Evolutionary conservation across 2,113 vertebrate genomes (phyloP), one percentile per base, ranked within the genome.

Genomic region (Herpailurus yagouaroundi): DNA sequence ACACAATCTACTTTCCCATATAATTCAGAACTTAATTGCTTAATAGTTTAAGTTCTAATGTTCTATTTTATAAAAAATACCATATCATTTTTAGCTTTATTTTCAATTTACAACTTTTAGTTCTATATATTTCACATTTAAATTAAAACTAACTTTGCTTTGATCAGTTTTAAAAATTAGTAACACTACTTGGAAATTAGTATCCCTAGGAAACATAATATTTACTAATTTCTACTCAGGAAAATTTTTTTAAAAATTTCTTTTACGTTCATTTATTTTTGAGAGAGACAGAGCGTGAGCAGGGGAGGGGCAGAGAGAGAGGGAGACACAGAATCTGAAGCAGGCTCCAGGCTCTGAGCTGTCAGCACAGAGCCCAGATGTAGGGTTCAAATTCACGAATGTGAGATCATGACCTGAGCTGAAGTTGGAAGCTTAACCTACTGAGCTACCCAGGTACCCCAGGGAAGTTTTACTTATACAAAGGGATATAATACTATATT

Each of bases 121-220:
- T 66, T 29, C 36, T 77, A 38, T 57, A 52, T 66, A 18, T 55
- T 45, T 64, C 85, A 18, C 55, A 25, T 60, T 94, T 69, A 90
- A 95, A 96, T 84, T 90, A 83, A 92, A 88, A 36, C 41, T 63
- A 89, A 82, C 15, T 95, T 82, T 73, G 36, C 14, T 84, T 69
- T 94, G 68, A 89, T 50, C 4, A 76, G 14, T 71, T 76, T 81
- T 25, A 92, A 83, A 73, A 73, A 73, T 64, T 86, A 89, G 66
- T 66, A 76, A 71, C 2, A 55, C 23, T 85, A 86, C 33, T 31
- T 89, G 45, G 57, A 96, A 94, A 92, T 68, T 81, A 93, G 63
- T 80, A 41, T 6, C 18, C 9, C 38, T 87, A 41, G 18, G 71
- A 50, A 66, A 68, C 6, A n/a, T 23, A 36, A 13, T 80, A 94